These are phyloP conservation scores for Luperina nickerlii DNA, from an alignment of 2,888 invertebrate genomes.

Conservation along the genomic window DNA sequence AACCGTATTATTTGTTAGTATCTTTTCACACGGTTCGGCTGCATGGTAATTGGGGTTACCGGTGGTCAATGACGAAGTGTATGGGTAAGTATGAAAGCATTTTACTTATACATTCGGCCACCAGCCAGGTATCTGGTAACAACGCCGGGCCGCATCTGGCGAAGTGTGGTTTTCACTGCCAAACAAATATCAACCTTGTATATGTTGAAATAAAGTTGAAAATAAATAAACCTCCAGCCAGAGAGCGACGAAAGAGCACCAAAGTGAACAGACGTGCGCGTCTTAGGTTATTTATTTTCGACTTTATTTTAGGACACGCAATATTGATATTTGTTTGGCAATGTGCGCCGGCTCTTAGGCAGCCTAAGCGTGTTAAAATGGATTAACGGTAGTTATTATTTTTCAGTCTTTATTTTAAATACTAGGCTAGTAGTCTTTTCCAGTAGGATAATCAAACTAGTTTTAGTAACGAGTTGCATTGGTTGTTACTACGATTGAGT, in stretches of 20 bases:
- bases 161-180: not conserved
- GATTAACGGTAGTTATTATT: constrained; percentile 1
- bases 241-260: not conserved
- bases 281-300: not conserved
- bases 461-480: constrained; percentile 4
- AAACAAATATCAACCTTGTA: not conserved
- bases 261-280: too few relatives aligned
- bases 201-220: not conserved
- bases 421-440: not conserved
- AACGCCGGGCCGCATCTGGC: not conserved
- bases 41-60: not conserved
- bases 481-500: not conserved
- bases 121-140: not conserved
- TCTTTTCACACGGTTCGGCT: not conserved
- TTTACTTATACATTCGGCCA: not conserved
- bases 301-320: not conserved
- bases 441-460: not conserved
- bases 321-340: not conserved
- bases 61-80: not conserved
- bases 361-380: not conserved
- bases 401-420: constrained; percentile 4
- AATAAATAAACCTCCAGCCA: not conserved
- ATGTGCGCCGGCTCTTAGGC: not conserved
- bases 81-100: not conserved
- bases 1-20: not conserved